Evolutionary conservation across 2,888 invertebrate species (phyloP).

Genomic region (Eurytoma californica): DNA sequence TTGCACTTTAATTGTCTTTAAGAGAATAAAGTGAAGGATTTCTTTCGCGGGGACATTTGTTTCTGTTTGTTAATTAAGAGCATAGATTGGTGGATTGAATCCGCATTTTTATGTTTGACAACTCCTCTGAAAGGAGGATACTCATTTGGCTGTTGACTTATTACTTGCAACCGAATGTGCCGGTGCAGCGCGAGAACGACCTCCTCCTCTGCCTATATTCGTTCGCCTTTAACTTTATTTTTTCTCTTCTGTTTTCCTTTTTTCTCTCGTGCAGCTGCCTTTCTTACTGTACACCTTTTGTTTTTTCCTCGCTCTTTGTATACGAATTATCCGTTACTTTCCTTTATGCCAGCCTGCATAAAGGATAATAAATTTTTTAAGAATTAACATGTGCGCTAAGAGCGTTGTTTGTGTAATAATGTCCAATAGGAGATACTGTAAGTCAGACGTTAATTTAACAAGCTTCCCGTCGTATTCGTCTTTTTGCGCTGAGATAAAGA

Average conservation of each 20-base stretch:
- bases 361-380: constrained; percentile 55
- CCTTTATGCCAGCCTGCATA: constrained; percentile 35
- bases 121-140: too few relatives aligned
- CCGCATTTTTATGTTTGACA: too few relatives aligned
- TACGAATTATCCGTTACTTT: constrained; percentile 48
- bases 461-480: constrained; percentile 15
- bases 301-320: constrained; percentile 44
- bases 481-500: constrained; percentile 29
- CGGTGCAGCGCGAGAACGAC: background rate
- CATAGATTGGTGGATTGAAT: too few relatives aligned
- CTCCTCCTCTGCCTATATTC: constrained; percentile 1
- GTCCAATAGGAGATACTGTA: constrained; percentile 26
- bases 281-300: constrained; percentile 26
- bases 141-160: background rate
- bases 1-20: too few relatives aligned
- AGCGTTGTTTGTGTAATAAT: constrained; percentile 47
- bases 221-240: constrained; percentile 15
- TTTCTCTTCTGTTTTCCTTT: constrained; percentile 24
- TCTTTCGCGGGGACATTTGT: too few relatives aligned
- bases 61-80: too few relatives aligned
- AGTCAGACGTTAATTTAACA: constrained; percentile 35
- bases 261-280: constrained; percentile 1
- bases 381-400: constrained; percentile 44
- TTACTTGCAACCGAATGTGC: background rate
- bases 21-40: too few relatives aligned